Evolutionary conservation across 2,113 vertebrate genomes (phyloP).

Genomic region (Lepus timidus): DNA sequence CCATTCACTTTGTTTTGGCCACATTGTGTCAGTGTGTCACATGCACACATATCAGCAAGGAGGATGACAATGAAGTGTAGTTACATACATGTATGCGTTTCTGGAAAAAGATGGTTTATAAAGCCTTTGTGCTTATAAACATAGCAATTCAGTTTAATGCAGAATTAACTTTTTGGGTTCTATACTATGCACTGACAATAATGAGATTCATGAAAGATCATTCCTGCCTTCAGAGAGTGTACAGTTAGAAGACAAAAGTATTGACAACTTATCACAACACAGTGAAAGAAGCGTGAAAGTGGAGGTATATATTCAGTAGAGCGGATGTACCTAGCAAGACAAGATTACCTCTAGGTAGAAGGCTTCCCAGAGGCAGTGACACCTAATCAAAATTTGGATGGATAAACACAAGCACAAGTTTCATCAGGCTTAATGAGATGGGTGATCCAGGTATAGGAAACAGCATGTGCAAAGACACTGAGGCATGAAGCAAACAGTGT

Average conservation of each 20-base stretch:
- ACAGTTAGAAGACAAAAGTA: neutral
- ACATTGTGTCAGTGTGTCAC: neutral
- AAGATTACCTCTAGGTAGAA: neutral
- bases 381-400: slow-evolving; percentile 51
- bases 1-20: neutral
- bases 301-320: neutral
- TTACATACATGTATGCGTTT: neutral
- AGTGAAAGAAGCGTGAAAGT: neutral
- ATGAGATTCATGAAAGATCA: neutral
- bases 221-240: neutral
- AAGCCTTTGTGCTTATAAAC: neutral
- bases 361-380: neutral
- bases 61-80: neutral
- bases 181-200: neutral
- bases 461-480: slow-evolving; percentile 57
- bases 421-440: slow-evolving; percentile 64
- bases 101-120: neutral
- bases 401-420: slow-evolving; percentile 43
- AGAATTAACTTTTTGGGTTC: slow-evolving; percentile 44
- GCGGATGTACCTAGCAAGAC: neutral
- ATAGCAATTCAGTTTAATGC: neutral
- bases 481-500: slow-evolving; percentile 48
- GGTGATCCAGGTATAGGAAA: slow-evolving; percentile 8
- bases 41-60: no score
- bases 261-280: neutral